Evolutionary conservation across 2,888 invertebrate species (phyloP), one percentile per base, ranked within the genome.

Genomic region (Caenorhabditis sp.): DNA sequence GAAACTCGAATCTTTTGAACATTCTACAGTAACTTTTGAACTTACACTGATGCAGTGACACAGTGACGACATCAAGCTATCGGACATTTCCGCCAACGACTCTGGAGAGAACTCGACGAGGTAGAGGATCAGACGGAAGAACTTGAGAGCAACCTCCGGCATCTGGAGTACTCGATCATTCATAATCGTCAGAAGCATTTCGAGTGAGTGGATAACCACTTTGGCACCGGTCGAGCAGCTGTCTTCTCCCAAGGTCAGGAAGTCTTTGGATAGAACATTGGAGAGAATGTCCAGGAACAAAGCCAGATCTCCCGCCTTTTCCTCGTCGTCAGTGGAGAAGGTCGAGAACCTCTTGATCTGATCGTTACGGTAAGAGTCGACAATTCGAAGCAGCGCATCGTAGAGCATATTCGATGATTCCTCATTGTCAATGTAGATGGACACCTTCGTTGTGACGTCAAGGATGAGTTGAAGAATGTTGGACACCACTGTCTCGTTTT

Each of bases 261-360:
- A 93, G 88, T 94, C 93, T 89, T 94, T 94, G 35, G 93, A 93
- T 76, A 94, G 92, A 32, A 94, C 91, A 89, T 94, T 94, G 2
- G 93, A 94, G 20, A 96, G 93, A 78, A 96, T 93, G 89, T 96
- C 95, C 94, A 96, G 95, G 11, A 96, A 93, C 4, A 96, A 93
- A 67, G 95, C 94, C 76, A 86, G 60, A 72, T 86, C 86, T 6
- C 64, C 32, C 0, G 83, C 85, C 70, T 86, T 85, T 40, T 88
- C 87, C 26, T 84, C 86, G 18, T 86, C 85, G 28, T 84, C 84
- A 9, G 56, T 40, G 0, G 64, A 68, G 68, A 86, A 70, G 3
- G 61, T 67, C 8, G 74, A 62, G 62, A 86, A 82, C 50, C 84
- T 50, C 22, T 76, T 67, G 9, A 71, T 76, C 22, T 88, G 87